Evolutionary conservation across 92 coral and sea anemone species (phyloP), one percentile per base, ranked within the genome.

Genomic region (Parazoanthus darwini): DNA sequence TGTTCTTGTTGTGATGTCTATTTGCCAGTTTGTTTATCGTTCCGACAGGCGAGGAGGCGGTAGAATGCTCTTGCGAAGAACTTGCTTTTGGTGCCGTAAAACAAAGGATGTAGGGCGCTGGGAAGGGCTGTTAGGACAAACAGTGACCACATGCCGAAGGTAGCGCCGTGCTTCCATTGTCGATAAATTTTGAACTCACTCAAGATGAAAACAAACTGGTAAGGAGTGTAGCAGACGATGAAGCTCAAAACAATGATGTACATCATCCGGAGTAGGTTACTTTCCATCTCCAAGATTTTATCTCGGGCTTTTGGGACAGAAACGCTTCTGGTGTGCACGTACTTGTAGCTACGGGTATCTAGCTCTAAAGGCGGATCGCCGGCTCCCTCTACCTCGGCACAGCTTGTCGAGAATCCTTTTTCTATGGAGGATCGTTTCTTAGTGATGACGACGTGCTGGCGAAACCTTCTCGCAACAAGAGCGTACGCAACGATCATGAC

Each of bases 21-120:
- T 10, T 15, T 10, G 58, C 13, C 58, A 51, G 16, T 51, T 51
- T 51, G 58, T 13, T 51, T 1, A 1, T 1, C 13, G 58, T 51
- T 0, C 58, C 18, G 68, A 44, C 91, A 91, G 23, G 88, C 39
- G 38, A 92, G 81, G 4, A 89, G 67, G 25, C 70, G 87, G 37
- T 73, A 79, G 74, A 92, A 92, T 0, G 92, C 90, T 77, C 46
- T 92, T 18, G 86, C 90, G 77, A 89, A 92, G 43, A 92, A 86
- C 77, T 86, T 92, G 75, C 88, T 92, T 90, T 81, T 92, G 54
- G 85, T 82, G 8, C 92, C 94, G 48, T 89, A 92, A 46, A 88
- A 86, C 20, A 92, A 35, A 7, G 94, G 94, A 56, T 92, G 94
- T 44, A 92, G 83, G 0, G 94, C 92, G 22, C 92, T 92, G 72